phyloP scores from a whole-genome alignment of 2,113 vertebrate genomes.

The Plecotus auritus region DNA sequence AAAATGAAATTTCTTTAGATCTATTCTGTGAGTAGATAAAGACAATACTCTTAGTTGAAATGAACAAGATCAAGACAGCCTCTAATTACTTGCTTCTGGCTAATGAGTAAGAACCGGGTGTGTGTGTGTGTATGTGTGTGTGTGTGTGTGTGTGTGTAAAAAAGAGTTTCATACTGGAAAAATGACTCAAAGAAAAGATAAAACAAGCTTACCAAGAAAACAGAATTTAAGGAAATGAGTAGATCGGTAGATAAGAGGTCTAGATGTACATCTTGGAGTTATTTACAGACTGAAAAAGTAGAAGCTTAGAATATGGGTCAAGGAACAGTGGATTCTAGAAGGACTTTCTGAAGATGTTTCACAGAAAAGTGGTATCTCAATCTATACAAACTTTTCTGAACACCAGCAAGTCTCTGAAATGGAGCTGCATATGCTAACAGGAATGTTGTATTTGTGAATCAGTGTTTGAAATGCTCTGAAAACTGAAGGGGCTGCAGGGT shows the following conservation, averaged over 20 bases:
- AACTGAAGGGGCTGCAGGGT: neutral
- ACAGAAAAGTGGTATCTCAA: neutral
- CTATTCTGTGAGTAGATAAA: neutral
- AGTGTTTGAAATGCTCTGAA: neutral
- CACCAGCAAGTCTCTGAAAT: neutral
- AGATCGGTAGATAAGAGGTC: neutral
- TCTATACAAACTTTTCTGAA: neutral
- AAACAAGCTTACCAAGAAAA: conserved; percentile 10
- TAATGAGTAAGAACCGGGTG: conserved; percentile 19
- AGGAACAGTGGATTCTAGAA: neutral
- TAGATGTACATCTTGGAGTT: neutral
- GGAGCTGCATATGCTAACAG: neutral
- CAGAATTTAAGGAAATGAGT: conserved; percentile 17
- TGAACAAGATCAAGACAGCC: neutral
- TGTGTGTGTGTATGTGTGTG: no score
- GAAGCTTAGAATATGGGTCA: neutral
- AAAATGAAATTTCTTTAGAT: neutral
- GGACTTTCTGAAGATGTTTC: neutral
- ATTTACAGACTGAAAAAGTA: neutral
- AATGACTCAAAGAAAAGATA: conserved; percentile 35
- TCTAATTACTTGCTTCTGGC: conserved; percentile 31
- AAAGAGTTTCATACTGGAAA: conserved; percentile 26
- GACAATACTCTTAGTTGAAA: neutral
- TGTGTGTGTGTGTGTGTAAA: no score
- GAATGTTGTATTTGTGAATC: neutral